Base-by-base conservation (phyloP, 2,888 invertebrate genomes). In the Arenicola marina region DNA sequence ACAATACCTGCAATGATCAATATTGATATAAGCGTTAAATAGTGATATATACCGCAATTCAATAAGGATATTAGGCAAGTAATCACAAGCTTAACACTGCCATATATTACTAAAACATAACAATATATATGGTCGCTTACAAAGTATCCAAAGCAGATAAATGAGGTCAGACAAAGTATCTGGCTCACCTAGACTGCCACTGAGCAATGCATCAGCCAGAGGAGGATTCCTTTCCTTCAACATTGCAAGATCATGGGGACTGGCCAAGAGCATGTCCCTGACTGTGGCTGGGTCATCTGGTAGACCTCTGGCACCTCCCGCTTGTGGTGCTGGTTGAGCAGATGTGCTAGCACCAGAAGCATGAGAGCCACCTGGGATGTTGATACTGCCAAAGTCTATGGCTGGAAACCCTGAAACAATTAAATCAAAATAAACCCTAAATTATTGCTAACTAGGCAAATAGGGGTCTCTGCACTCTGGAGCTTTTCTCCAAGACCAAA, bases 171-270 rank as follows among this genome's bases (percentile, higher is more conserved):
- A n/a, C n/a, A n/a, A n/a, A n/a, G n/a, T n/a, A n/a, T n/a, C n/a
- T n/a, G n/a, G 11, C 72, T 70, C 72, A 85, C 85, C 91, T 71
- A 92, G 86, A 82, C 90, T 91, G 31, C 93, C 94, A 74, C 91
- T 92, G 0, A 92, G 86, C 31, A 96, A 84, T 24, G 97, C 95
- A 82, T 95, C 95, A 11, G 96, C 95, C 63, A 97, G 85, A 70
- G 90, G 87, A 4, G 95, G 92, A 86, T 97, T 97, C 77, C 96
- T 93, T 82, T 96, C 95, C 80, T 93, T 92, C 4, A 97, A 86
- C 63, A 95, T 82, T 1, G 95, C 91, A 61, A 96, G 84, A 79
- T 95, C 93, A 78, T 94, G 92, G 0, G 96, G 96, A 84, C 93
- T 93, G 32, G 90, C 90, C 26, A 79, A 72, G 4, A 84, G 71